phyloP scores from a whole-genome alignment of 2,888 invertebrate species.

The Plusia festucae region DNA sequence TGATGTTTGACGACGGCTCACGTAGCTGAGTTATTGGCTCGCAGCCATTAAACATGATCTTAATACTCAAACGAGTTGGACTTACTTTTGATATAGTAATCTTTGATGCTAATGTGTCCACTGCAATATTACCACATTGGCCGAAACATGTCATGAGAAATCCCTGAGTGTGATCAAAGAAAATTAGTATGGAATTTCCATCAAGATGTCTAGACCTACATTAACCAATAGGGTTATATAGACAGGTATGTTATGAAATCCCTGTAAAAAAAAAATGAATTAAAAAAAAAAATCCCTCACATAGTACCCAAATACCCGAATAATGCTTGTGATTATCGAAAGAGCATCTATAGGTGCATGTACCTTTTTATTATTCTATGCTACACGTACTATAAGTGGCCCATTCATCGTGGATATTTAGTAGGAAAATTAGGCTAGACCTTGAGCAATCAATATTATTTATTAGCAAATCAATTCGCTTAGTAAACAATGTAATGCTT shows the following conservation, averaged over 20 bases:
- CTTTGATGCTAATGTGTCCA: neutral
- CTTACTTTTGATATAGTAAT: constrained; percentile 6
- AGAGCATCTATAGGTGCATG: too few species aligned
- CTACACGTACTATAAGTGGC: too few species aligned
- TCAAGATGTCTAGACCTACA: too few species aligned
- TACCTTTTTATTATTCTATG: too few species aligned
- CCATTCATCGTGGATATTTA: neutral
- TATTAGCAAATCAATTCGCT: neutral
- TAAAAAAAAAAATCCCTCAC: too few species aligned
- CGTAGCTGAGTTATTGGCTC: constrained; percentile 29
- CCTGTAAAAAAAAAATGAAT: too few species aligned
- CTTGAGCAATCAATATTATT: neutral
- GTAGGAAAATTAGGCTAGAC: neutral
- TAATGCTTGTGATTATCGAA: too few species aligned
- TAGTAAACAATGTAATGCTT: neutral
- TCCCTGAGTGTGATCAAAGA: neutral
- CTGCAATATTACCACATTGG: neutral
- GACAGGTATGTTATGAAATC: too few species aligned
- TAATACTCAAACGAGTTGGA: constrained; percentile 5
- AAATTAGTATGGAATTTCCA: too few species aligned
- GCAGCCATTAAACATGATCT: constrained; percentile 16
- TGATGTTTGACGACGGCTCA: constrained; percentile 13
- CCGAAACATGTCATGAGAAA: neutral
- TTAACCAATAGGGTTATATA: too few species aligned
- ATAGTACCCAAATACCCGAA: too few species aligned